phyloP scores from a whole-genome alignment of 2,888 invertebrate genomes.

The Drosophila falleni region DNA sequence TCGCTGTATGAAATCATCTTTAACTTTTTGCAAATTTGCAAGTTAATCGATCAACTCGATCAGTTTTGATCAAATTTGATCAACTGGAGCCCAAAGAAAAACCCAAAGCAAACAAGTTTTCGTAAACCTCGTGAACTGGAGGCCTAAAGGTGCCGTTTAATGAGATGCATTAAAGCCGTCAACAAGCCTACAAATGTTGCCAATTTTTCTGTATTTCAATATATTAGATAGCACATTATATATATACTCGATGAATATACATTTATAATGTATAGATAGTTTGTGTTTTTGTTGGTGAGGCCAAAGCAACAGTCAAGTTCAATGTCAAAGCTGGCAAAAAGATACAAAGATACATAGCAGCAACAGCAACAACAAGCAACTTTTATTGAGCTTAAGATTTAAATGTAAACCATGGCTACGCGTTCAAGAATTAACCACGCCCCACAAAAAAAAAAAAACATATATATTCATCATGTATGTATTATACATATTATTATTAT shows the following conservation, averaged over 20 bases:
- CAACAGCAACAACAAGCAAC: conserved; percentile 8
- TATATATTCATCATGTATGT: no score
- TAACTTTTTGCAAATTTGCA: conserved; percentile 52
- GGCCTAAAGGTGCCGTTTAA: conserved; percentile 66
- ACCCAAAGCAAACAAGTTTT: conserved; percentile 50
- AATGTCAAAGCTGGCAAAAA: conserved; percentile 65
- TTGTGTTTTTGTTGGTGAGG: conserved; percentile 19
- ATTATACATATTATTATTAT: no score
- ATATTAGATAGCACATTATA: conserved; percentile 17
- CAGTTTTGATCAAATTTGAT: conserved; percentile 16
- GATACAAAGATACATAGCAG: conserved; percentile 5
- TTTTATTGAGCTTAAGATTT: conserved; percentile 35
- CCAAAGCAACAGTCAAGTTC: conserved; percentile 71
- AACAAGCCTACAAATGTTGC: conserved; percentile 47
- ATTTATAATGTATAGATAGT: conserved; percentile 26
- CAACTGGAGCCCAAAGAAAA: conserved; percentile 32
- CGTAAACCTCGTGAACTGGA: conserved; percentile 2
- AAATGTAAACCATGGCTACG: conserved; percentile 56
- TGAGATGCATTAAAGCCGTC: conserved; percentile 48
- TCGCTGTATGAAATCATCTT: conserved; percentile 47
- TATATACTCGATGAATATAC: conserved; percentile 28
- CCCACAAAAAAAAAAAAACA: conserved; percentile 3
- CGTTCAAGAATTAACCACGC: conserved; percentile 51
- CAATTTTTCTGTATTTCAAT: conserved; percentile 19
- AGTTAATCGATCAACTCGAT: conserved; percentile 53